Evolutionary conservation across 2,888 invertebrate genomes (phyloP), one percentile per base, ranked within the genome.

Genomic region (Ariolimax columbianus): DNA sequence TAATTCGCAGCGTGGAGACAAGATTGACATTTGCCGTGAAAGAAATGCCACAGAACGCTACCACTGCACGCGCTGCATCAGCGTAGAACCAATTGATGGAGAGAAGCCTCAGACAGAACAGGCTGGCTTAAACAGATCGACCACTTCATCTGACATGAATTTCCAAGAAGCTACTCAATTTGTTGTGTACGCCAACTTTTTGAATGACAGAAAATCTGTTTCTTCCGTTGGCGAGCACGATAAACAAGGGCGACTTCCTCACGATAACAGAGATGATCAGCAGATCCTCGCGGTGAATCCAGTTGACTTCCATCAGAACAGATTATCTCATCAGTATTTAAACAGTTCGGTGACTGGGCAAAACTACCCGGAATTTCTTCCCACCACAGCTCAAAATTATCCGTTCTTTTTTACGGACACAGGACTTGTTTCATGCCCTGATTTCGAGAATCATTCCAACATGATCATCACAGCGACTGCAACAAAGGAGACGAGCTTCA

Each of bases 271-370:
- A 26, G 36, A 30, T 33, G 51, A n/a, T n/a, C n/a, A 72, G 7
- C 82, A 75, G 33, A 82, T 82, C 38, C 63, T 82, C 26, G 59
- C 43, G 0, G 77, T 82, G 30, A 75, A 75, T 43, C 82, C 59
- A 0, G 17, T 51, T 4, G 63, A 75, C n/a, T 63, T 55, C 66
- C 75, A 47, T 33, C 51, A 43, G 1, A 73, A 82, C 73, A 59
- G 82, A 40, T 26, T 82, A n/a, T 82, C 82, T 63, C 82, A 82
- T 33, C 82, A 82, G 66, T 82, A 82, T 55, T 47, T 82, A 17
- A 82, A 82, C 66, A 75, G 82, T 33, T 59, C 82, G 2, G 30
- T 82, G 11, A 82, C 82, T 7, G 82, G 82, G 30, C 82, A 82
- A 30, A 30, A 38, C 1, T 82, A 82, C 26, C 82, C 77, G 40